These are phyloP conservation scores for Lepeophtheirus nordmannii DNA, from an alignment of 2,888 invertebrate genomes.

Conservation along the genomic window DNA sequence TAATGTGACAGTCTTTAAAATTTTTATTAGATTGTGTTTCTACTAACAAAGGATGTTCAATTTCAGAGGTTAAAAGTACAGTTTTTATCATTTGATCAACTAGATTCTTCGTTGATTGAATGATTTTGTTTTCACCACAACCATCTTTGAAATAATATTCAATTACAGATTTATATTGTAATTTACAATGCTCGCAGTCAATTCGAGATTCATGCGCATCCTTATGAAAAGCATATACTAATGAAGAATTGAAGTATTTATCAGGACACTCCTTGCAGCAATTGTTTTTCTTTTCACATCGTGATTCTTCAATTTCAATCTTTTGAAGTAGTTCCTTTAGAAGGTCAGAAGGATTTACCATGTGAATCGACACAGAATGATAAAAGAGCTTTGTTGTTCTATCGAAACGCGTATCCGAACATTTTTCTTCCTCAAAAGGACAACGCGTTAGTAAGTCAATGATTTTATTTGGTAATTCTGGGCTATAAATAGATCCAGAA, in stretches of 20 bases:
- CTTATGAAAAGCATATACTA: not conserved
- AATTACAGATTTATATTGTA: not conserved
- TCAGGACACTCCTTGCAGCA: not conserved
- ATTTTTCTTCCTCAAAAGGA: not conserved
- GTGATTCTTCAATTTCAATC: not conserved
- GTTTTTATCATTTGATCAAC: slow-evolving; percentile 1
- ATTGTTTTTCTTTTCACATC: not conserved
- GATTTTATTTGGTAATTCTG: not conserved
- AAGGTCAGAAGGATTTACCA: not conserved
- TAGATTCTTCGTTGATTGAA: not conserved
- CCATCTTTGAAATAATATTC: not conserved
- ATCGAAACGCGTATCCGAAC: not conserved
- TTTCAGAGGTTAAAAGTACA: not conserved
- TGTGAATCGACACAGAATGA: not conserved
- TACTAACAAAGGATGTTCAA: not conserved
- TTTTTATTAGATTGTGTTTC: not conserved
- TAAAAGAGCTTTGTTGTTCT: not conserved
- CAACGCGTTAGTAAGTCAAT: not conserved
- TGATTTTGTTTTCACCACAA: not conserved
- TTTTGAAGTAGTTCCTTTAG: not conserved
- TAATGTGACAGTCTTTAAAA: not conserved
- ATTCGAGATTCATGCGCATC: not conserved
- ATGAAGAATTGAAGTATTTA: not conserved
- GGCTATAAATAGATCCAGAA: not conserved
- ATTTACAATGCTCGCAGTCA: not conserved